A percentile compares a stretch with the other conserved stretches of the same genome.
Conservation (phyloP, 1,140 invertebrate genomes). For the Macrotrachela quadricornifera region DNA sequence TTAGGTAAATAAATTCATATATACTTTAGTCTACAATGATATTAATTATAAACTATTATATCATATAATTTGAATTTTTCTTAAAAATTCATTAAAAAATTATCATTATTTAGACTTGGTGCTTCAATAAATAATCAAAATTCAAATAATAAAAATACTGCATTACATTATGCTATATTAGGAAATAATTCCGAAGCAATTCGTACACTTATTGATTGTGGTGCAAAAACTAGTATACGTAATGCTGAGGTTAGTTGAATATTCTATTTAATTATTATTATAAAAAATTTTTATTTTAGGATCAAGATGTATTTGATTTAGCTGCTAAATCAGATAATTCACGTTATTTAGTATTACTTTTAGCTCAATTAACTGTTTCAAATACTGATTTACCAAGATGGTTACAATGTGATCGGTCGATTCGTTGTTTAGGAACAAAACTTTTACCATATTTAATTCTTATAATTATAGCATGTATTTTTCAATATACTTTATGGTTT, state of each 20-base stretch:
- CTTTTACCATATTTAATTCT: too few species aligned
- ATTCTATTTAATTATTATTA: background rate
- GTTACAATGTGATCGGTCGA: too few species aligned
- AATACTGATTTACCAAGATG: too few species aligned
- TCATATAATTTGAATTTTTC: too few species aligned
- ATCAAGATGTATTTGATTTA: background rate
- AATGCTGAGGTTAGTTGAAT: background rate
- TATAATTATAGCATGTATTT: too few species aligned
- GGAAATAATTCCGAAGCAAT: constrained; percentile 72
- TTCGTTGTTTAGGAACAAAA: too few species aligned
- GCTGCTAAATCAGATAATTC: background rate
- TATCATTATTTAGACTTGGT: constrained; percentile 45
- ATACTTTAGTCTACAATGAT: too few species aligned
- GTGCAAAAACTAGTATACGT: constrained; percentile 36
- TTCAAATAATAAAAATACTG: constrained; percentile 68
- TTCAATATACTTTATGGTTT: too few species aligned
- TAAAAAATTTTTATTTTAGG: background rate
- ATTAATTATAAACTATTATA: too few species aligned
- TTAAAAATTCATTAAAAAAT: too few species aligned
- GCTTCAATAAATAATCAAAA: constrained; percentile 65
- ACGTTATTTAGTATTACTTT: too few species aligned
- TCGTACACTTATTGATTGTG: constrained; percentile 49
- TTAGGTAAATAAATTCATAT: constrained; percentile 25
- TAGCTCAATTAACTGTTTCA: too few species aligned
- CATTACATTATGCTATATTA: constrained; percentile 83